A percentile compares a stretch with the other conserved stretches of the same genome.
phyloP scores from a whole-genome alignment of 2,888 invertebrate species.

The Ypsolopha sequella region DNA sequence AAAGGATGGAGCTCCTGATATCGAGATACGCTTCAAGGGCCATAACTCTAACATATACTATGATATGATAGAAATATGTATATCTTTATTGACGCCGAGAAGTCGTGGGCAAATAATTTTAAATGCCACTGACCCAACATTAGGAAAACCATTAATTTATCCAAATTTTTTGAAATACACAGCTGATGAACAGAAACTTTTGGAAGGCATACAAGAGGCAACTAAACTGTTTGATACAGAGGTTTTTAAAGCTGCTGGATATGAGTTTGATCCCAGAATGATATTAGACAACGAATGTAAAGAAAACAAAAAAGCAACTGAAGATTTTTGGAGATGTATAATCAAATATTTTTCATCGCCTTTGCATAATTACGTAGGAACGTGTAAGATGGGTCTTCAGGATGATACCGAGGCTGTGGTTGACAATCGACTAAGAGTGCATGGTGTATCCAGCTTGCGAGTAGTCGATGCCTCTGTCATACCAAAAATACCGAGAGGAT shows the following conservation, averaged over 20 bases:
- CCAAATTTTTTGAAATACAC: slow-evolving; percentile 53
- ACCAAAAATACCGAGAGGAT: slow-evolving; percentile 56
- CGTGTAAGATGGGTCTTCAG: slow-evolving; percentile 57
- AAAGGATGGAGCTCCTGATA: slow-evolving; percentile 48
- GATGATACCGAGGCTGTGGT: slow-evolving; percentile 53
- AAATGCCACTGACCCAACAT: slow-evolving; percentile 45
- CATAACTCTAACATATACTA: slow-evolving; percentile 63
- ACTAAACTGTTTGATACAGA: slow-evolving; percentile 59
- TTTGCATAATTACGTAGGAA: slow-evolving; percentile 54
- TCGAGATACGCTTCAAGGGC: slow-evolving; percentile 55
- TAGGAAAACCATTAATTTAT: slow-evolving; percentile 53
- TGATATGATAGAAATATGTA: slow-evolving; percentile 51
- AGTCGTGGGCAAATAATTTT: slow-evolving; percentile 54
- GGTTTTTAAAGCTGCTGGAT: slow-evolving; percentile 44
- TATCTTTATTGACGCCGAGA: slow-evolving; percentile 52
- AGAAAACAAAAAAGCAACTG: slow-evolving; percentile 44
- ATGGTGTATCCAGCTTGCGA: slow-evolving; percentile 46
- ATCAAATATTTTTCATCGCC: slow-evolving; percentile 57
- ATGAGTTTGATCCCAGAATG: slow-evolving; percentile 49
- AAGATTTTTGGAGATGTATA: slow-evolving; percentile 58
- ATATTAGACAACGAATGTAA: slow-evolving; percentile 54
- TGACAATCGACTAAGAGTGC: slow-evolving; percentile 41
- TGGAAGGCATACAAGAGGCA: slow-evolving; percentile 52
- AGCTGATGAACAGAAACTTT: slow-evolving; percentile 42
- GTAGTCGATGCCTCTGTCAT: slow-evolving; percentile 57